These are phyloP conservation scores for Hoplodrina blanda DNA, from an alignment of 2,888 invertebrate genomes.

Conservation along the genomic window DNA sequence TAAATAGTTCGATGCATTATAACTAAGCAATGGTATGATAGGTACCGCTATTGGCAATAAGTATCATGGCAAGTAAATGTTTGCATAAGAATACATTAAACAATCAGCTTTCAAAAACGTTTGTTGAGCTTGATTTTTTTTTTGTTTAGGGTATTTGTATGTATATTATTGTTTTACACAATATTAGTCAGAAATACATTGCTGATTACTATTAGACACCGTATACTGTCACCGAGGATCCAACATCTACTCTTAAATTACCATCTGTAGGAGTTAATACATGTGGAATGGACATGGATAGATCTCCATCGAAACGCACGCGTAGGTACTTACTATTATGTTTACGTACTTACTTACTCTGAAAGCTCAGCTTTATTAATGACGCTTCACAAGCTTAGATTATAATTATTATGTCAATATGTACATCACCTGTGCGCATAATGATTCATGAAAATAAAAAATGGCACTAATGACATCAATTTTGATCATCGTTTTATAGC, in stretches of 20 bases:
- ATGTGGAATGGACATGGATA: conserved; percentile 26
- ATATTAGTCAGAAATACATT: conserved; percentile 15
- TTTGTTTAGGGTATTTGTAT: not conserved
- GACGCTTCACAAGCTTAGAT: conserved; percentile 56
- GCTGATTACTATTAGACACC: conserved; percentile 8
- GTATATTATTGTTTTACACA: not conserved
- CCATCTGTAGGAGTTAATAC: conserved; percentile 14
- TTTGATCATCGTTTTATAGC: conserved; percentile 65
- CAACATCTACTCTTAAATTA: conserved; percentile 9
- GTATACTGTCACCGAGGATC: conserved; percentile 7
- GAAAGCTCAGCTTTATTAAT: conserved; percentile 55
- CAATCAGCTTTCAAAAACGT: conserved; percentile 16
- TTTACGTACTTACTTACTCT: conserved; percentile 44
- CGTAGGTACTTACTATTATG: conserved; percentile 27
- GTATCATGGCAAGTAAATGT: conserved; percentile 64
- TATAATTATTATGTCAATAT: conserved; percentile 52
- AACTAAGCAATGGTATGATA: conserved; percentile 64
- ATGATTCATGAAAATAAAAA: conserved; percentile 66
- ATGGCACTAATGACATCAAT: conserved; percentile 67
- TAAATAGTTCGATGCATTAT: conserved; percentile 59
- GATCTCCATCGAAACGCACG: conserved; percentile 27
- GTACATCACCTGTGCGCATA: conserved; percentile 65
- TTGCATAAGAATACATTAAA: conserved; percentile 43
- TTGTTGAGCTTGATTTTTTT: conserved; percentile 2
- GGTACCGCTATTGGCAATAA: conserved; percentile 60